Base-by-base conservation (phyloP, 2,797 vertebrate species). In the Rhynchotus rufescens region DNA sequence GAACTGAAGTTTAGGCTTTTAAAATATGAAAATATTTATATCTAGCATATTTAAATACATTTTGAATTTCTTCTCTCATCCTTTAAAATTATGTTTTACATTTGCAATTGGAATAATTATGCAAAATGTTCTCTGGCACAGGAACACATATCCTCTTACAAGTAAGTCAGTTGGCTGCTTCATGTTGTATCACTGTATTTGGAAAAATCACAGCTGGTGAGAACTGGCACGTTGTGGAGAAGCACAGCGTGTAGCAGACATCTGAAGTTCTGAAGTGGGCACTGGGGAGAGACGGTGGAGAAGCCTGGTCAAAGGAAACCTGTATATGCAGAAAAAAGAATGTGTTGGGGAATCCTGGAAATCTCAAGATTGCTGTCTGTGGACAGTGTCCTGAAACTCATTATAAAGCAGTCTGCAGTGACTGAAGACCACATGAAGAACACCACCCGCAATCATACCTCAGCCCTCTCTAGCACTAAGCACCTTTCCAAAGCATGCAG, bases 141-240 rank as follows among this genome's bases (percentile, higher is more conserved):
- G 20, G 67, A 91, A 69, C 49, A 71, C 20, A 1, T 38, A 56
- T 86, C 62, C 80, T 85, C 62, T 85, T 83, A 87, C 73, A 36
- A 36, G 36, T 36, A 92, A 95, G 81, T 81, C 84, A 69, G 30
- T 85, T 92, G 88, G 81, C 76, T 92, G 91, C 90, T 66, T 88
- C 82, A 30, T 44, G 83, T 45, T 20, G 73, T 67, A 72, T 90
- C 51, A 52, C 73, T 78, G 34, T 64, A 61, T 83, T 79, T 90
- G 90, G 69, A 91, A 88, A 88, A 94, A 78, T 73, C 86, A 85
- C 86, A 93, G 88, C 89, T 93, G 83, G 72, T 75, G 49, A 72
- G 81, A 92, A 73, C 59, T 80, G 69, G 42, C 79, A 83, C 42
- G 28, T 69, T 69, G 34, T 2, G 30, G 76, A 82, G 93, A 86